Percentiles rank a stretch among this genome's conserved stretches.
phyloP scores from a whole-genome alignment of 2,888 invertebrate genomes.

The Boloria selene region DNA sequence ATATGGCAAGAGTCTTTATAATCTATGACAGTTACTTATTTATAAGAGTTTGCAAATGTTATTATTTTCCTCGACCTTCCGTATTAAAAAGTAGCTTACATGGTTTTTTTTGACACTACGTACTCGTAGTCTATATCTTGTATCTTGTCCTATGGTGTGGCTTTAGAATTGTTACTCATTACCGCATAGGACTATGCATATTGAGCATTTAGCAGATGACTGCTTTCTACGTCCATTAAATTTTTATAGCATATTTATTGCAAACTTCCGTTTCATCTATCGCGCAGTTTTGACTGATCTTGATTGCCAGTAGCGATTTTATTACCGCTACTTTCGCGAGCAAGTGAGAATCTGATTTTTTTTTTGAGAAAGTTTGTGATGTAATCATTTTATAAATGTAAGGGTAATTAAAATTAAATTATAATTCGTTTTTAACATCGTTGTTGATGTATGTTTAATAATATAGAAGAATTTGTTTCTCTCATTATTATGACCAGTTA shows the following conservation, averaged over 20 bases:
- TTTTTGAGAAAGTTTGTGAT: constrained; percentile 24
- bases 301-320: constrained; percentile 18
- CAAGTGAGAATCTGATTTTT: constrained; percentile 7
- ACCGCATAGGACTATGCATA: constrained; percentile 16
- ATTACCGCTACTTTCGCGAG: constrained; percentile 15
- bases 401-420: constrained; percentile 8
- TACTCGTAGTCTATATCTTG: too few species aligned
- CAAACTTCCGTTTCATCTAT: constrained; percentile 14
- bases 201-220: constrained; percentile 19
- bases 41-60: not conserved
- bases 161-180: constrained; percentile 39
- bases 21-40: constrained; percentile 5
- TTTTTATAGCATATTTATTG: constrained; percentile 27
- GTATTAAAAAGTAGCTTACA: not conserved
- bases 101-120: not conserved
- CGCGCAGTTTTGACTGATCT: constrained; percentile 15
- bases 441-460: constrained; percentile 6
- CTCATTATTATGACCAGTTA: too few species aligned
- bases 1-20: not conserved
- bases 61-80: not conserved
- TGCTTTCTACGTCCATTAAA: constrained; percentile 35
- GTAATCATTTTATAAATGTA: constrained; percentile 10
- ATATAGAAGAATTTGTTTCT: not conserved
- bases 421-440: constrained; percentile 2
- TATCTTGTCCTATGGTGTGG: constrained; percentile 21